These are phyloP conservation scores for Dasyurus viverrinus DNA, from an alignment of 2,113 vertebrate species.

Conservation along the genomic window DNA sequence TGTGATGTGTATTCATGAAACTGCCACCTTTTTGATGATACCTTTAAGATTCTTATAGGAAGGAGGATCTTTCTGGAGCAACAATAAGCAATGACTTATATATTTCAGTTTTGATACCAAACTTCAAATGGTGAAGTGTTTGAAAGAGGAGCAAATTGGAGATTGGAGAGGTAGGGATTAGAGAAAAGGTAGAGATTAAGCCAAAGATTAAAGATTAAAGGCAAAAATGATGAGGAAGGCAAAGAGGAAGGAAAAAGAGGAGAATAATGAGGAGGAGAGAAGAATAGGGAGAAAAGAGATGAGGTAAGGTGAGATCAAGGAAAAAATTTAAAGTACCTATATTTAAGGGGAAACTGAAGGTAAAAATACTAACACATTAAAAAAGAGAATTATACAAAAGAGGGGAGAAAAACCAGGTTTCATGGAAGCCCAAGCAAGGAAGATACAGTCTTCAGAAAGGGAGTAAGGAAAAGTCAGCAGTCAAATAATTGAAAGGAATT, in stretches of 20 bases:
- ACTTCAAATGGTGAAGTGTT: not conserved
- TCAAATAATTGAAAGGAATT: not conserved
- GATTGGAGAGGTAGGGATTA: not conserved
- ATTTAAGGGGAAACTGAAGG: not conserved
- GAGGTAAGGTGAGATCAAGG: not conserved
- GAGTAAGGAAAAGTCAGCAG: not conserved
- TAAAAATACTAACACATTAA: not conserved
- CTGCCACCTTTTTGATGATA: not conserved
- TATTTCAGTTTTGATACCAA: not conserved
- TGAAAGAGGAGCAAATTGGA: not conserved
- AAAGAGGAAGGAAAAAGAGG: not conserved
- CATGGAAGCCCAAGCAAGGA: not conserved
- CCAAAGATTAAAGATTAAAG: not conserved
- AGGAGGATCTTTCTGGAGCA: not conserved
- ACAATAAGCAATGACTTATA: not conserved
- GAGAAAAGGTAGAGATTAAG: not conserved
- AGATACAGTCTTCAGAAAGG: not conserved
- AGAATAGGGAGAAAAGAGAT: not conserved
- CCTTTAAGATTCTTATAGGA: not conserved
- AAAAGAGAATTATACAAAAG: not conserved
- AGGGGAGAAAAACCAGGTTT: not conserved
- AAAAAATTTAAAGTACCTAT: not conserved
- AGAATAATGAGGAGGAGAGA: too few species aligned
- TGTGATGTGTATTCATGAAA: not conserved
- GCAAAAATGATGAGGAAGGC: not conserved